Percentiles rank a stretch among this genome's conserved stretches.
phyloP scores from a whole-genome alignment of 2,888 invertebrate species.

The Meandrusa payeni region DNA sequence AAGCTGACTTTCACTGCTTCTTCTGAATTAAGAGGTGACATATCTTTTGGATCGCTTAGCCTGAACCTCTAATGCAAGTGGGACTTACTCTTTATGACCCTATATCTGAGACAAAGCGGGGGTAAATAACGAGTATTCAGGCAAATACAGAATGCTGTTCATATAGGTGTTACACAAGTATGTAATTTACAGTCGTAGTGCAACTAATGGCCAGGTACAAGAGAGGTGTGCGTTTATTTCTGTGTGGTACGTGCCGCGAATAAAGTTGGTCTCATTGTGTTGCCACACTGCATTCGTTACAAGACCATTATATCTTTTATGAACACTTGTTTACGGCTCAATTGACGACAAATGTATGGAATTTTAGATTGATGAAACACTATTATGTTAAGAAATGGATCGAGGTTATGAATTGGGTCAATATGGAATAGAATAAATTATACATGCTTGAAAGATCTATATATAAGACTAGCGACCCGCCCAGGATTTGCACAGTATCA shows the following conservation, averaged over 20 bases:
- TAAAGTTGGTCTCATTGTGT: slow-evolving; percentile 2
- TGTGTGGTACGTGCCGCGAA: slow-evolving; percentile 11
- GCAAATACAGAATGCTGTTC: too few species aligned
- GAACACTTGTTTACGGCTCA: slow-evolving; percentile 2
- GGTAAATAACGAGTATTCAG: too few species aligned
- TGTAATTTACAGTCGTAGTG: not conserved
- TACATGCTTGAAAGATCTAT: too few species aligned
- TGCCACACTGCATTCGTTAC: not conserved
- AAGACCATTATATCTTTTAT: not conserved
- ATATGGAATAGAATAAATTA: not conserved
- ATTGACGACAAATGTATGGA: slow-evolving; percentile 3
- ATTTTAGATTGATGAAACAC: slow-evolving; percentile 1
- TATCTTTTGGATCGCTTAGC: too few species aligned
- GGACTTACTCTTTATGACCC: too few species aligned
- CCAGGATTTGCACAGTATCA: too few species aligned
- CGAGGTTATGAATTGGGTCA: slow-evolving; percentile 1
- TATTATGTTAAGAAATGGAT: not conserved
- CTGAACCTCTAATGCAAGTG: too few species aligned
- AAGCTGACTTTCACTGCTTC: too few species aligned
- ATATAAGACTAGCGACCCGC: too few species aligned
- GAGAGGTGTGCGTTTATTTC: slow-evolving; percentile 6
- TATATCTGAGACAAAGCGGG: too few species aligned
- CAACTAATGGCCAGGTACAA: slow-evolving; percentile 7
- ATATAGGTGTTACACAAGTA: not conserved
- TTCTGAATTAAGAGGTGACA: too few species aligned